phyloP scores from a whole-genome alignment of 2,888 invertebrate genomes.

The Pinctada fucata region DNA sequence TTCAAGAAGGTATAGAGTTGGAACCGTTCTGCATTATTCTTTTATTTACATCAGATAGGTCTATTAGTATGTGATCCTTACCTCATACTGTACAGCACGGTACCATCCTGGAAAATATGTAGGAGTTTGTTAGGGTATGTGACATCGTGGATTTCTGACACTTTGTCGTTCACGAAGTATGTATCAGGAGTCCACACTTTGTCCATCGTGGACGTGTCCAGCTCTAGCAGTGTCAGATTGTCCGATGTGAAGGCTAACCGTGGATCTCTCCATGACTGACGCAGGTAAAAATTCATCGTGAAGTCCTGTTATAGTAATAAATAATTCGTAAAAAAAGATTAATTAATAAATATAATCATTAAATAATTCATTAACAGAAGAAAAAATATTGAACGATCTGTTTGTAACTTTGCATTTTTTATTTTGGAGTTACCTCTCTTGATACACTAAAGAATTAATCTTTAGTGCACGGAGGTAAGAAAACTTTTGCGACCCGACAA shows the following conservation, averaged over 20 bases:
- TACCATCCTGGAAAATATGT: slow-evolving; percentile 70
- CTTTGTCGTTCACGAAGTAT: slow-evolving; percentile 71
- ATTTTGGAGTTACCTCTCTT: no score
- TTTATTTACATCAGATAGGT: no score
- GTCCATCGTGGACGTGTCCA: slow-evolving; percentile 64
- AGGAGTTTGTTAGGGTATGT: slow-evolving; percentile 71
- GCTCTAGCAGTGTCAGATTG: slow-evolving; percentile 56
- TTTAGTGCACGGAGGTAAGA: no score
- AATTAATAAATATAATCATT: no score
- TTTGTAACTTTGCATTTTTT: no score
- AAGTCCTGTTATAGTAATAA: slow-evolving; percentile 49
- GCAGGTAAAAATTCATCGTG: slow-evolving; percentile 61
- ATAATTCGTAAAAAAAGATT: no score
- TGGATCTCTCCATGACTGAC: slow-evolving; percentile 63
- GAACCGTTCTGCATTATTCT: no score
- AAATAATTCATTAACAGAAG: no score
- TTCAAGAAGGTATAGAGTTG: no score
- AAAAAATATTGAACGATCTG: no score
- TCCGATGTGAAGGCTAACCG: slow-evolving; percentile 56
- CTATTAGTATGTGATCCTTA: slow-evolving; percentile 28
- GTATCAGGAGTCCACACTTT: slow-evolving; percentile 72
- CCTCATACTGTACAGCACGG: slow-evolving; percentile 70
- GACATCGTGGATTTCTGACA: slow-evolving; percentile 67
- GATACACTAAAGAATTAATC: no score
- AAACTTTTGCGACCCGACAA: no score